These are phyloP conservation scores for Ginglymostoma cirratum DNA, from an alignment of 2,113 vertebrate genomes.

Conservation along the genomic window DNA sequence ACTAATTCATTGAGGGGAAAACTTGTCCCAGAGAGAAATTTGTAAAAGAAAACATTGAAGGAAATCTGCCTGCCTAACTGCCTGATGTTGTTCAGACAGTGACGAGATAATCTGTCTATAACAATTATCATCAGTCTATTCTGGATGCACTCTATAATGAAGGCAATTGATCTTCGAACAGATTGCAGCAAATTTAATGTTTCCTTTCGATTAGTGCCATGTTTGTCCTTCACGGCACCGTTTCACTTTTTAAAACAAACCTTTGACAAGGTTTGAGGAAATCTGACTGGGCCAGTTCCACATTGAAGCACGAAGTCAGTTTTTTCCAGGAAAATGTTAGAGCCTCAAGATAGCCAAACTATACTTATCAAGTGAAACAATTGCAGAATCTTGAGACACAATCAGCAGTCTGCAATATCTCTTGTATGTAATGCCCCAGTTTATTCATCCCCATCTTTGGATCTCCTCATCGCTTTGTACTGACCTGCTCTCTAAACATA, in stretches of 20 bases:
- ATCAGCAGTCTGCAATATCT: not conserved
- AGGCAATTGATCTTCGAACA: not conserved
- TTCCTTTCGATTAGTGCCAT: not conserved
- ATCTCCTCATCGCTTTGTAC: not conserved
- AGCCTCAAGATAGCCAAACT: not conserved
- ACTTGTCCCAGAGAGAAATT: not conserved
- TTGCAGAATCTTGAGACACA: not conserved
- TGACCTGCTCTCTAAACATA: not conserved
- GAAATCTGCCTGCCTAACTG: not conserved
- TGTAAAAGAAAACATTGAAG: not conserved
- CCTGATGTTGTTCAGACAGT: not conserved
- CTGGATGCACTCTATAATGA: not conserved
- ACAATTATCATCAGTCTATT: not conserved
- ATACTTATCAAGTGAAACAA: not conserved
- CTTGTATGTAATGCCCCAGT: not conserved
- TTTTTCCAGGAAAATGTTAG: not conserved
- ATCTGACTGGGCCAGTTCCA: not conserved
- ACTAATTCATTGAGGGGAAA: not conserved
- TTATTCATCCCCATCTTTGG: not conserved
- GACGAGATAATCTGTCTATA: not conserved
- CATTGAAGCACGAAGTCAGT: not conserved
- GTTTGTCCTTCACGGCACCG: no score
- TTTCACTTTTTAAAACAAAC: not conserved
- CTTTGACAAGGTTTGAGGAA: not conserved
- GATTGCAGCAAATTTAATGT: not conserved